A percentile compares a stretch with the other conserved stretches of the same genome.
Evolutionary conservation across 2,113 vertebrate genomes (phyloP).

Genomic region (Struthio camelus): DNA sequence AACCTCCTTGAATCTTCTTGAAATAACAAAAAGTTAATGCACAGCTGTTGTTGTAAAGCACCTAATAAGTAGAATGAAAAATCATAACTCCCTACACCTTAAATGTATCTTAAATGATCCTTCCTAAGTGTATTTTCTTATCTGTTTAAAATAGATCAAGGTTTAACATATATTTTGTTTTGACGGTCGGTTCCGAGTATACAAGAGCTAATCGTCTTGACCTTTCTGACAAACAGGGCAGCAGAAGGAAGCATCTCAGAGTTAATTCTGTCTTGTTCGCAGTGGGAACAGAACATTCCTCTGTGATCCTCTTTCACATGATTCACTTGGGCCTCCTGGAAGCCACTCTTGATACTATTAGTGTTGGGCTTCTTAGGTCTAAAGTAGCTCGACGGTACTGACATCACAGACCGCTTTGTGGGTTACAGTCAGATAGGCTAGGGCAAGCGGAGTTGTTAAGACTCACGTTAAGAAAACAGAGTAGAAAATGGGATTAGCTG

Average conservation of each 20-base stretch:
- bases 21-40: constrained; percentile 17
- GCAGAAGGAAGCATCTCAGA: constrained; percentile 80
- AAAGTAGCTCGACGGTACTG: constrained; percentile 59
- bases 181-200: constrained; percentile 66
- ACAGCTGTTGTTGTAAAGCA: neutral
- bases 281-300: constrained; percentile 86
- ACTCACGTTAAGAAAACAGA: constrained; percentile 3
- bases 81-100: neutral
- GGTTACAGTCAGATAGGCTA: constrained; percentile 18
- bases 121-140: constrained; percentile 22
- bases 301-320: constrained; percentile 83
- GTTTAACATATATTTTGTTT: constrained; percentile 75
- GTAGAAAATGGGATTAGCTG: constrained; percentile 36
- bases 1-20: neutral
- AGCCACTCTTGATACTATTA: constrained; percentile 81
- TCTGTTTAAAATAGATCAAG: constrained; percentile 49
- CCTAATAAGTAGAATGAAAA: neutral
- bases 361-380: constrained; percentile 72
- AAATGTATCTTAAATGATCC: constrained; percentile 13
- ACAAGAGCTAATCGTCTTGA: constrained; percentile 83
- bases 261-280: constrained; percentile 86
- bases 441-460: neutral
- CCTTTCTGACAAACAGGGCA: constrained; percentile 77
- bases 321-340: constrained; percentile 78
- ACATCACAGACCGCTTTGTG: constrained; percentile 14